Conservation (phyloP, 2,888 invertebrate genomes). For the Tachystola acroxantha region DNA sequence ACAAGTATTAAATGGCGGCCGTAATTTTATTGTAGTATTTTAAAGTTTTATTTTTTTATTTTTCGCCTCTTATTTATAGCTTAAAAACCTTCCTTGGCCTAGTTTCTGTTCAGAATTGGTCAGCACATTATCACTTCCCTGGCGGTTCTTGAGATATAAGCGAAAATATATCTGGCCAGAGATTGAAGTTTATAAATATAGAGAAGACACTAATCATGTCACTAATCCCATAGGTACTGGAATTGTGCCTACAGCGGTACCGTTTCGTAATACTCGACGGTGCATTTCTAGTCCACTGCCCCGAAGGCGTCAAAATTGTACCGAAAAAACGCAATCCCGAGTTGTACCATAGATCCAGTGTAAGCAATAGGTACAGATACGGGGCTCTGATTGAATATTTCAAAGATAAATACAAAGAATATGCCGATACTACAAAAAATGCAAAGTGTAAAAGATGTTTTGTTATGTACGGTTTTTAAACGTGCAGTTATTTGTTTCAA, state of each 20-base stretch:
- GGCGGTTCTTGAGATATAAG: too few species aligned
- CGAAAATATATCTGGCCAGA: too few species aligned
- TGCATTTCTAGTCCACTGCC: conserved; percentile 82
- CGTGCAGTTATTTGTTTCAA: not conserved
- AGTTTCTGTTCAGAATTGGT: too few species aligned
- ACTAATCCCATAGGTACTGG: conserved; percentile 79
- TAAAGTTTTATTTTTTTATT: too few species aligned
- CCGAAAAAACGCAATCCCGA: not conserved
- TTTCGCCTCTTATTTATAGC: too few species aligned
- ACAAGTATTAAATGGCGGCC: too few species aligned
- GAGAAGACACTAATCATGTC: too few species aligned
- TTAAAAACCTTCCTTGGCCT: too few species aligned
- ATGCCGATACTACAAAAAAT: not conserved
- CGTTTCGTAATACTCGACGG: conserved; percentile 85
- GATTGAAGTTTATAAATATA: too few species aligned
- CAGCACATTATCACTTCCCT: too few species aligned
- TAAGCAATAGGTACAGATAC: not conserved
- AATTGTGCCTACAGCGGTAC: conserved; percentile 86
- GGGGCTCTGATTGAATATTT: not conserved
- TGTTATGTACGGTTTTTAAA: not conserved
- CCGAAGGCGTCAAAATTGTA: conserved; percentile 1
- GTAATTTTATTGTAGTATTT: too few species aligned
- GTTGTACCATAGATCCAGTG: not conserved
- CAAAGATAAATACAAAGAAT: not conserved
- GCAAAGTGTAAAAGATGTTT: not conserved